These are phyloP conservation scores for Bellardia pandia DNA, from an alignment of 2,888 invertebrate genomes.

Conservation along the genomic window DNA sequence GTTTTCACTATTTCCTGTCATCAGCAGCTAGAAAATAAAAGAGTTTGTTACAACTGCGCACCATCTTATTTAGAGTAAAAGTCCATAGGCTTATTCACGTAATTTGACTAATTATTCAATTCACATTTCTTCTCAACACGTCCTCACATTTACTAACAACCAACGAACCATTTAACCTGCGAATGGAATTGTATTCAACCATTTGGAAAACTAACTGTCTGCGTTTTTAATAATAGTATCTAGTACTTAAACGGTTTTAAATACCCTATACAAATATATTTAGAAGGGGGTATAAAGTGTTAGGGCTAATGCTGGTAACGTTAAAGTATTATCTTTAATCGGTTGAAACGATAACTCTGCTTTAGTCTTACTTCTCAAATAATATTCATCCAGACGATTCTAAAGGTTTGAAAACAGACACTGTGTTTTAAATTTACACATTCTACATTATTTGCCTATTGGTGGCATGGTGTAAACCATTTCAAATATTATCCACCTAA, in stretches of 20 bases:
- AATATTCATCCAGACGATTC: too few species aligned
- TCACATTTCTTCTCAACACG: conserved; percentile 6
- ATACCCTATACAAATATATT: not conserved
- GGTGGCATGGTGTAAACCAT: too few species aligned
- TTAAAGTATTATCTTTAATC: too few species aligned
- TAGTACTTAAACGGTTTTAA: conserved; percentile 6
- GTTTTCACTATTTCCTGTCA: conserved; percentile 61
- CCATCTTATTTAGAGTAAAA: conserved; percentile 59
- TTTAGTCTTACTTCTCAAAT: too few species aligned
- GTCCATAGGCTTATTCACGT: not conserved
- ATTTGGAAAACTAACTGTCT: conserved; percentile 44
- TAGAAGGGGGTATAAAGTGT: not conserved
- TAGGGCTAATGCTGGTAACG: too few species aligned
- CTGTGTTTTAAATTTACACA: too few species aligned
- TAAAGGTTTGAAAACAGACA: too few species aligned
- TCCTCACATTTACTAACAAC: not conserved
- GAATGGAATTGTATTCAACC: conserved; percentile 25
- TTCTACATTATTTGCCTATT: too few species aligned
- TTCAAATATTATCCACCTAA: too few species aligned
- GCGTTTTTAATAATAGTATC: conserved; percentile 33
- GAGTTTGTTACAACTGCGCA: not conserved
- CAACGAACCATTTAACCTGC: conserved; percentile 38
- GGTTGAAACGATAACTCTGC: too few species aligned
- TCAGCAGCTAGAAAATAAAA: conserved; percentile 6
- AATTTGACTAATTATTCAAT: conserved; percentile 29